Evolutionary conservation across 2,888 invertebrate species (phyloP).

Genomic region (Conchocele bisecta): DNA sequence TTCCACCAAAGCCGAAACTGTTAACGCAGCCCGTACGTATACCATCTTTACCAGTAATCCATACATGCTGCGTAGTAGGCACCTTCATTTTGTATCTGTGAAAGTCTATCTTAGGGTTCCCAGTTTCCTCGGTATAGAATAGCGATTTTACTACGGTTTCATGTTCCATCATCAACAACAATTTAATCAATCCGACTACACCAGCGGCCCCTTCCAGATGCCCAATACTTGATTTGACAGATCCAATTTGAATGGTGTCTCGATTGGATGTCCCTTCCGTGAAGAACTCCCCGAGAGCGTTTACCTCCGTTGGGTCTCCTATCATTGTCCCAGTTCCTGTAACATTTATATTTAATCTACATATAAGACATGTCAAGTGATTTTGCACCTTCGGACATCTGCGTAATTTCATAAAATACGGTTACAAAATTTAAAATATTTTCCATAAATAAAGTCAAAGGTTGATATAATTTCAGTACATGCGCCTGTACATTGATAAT

Average conservation of each 20-base stretch:
- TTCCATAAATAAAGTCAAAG: too few relatives aligned
- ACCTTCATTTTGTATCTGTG: conserved; percentile 45
- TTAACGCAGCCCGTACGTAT: conserved; percentile 47
- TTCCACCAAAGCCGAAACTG: conserved; percentile 68
- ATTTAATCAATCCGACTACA: conserved; percentile 65
- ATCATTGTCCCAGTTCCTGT: conserved; percentile 71
- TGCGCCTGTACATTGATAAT: too few relatives aligned
- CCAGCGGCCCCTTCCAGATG: conserved; percentile 68
- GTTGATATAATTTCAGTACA: too few relatives aligned
- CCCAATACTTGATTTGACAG: conserved; percentile 70
- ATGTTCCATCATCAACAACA: conserved; percentile 65
- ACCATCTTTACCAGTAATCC: conserved; percentile 16
- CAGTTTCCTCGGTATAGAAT: conserved; percentile 44
- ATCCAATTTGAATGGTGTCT: conserved; percentile 51
- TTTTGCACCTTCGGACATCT: too few relatives aligned
- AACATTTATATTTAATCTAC: too few relatives aligned
- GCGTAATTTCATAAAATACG: too few relatives aligned
- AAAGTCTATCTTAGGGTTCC: conserved; percentile 55
- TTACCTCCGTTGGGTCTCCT: conserved; percentile 70
- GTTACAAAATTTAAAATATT: too few relatives aligned
- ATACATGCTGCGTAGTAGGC: conserved; percentile 34
- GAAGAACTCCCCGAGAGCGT: conserved; percentile 63
- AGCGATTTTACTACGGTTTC: conserved; percentile 61
- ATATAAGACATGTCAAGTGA: too few relatives aligned
- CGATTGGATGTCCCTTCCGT: neutral